Evolutionary conservation across 64 coral and sea anemone genomes (phyloP).

Genomic region (Trachythela sp.): DNA sequence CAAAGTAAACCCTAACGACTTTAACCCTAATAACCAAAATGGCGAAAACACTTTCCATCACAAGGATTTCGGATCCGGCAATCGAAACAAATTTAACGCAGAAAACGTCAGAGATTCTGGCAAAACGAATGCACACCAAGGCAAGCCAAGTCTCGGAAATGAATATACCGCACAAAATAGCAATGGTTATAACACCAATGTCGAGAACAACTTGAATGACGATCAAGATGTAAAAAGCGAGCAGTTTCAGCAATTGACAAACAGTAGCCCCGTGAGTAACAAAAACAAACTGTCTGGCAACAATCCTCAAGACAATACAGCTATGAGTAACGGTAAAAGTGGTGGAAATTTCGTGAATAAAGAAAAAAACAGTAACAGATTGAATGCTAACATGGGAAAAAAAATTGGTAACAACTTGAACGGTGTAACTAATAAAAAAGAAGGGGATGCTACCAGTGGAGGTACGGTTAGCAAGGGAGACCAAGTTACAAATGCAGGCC

Average conservation of each 20-base stretch:
- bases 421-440: not conserved
- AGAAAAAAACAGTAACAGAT: not conserved
- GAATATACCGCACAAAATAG: not conserved
- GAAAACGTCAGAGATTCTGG: not conserved
- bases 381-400: not conserved
- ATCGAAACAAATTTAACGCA: no score
- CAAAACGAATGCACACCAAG: not conserved
- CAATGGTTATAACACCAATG: not conserved
- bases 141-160: not conserved
- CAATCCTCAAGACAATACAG: not conserved
- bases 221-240: not conserved
- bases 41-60: no score
- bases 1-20: not conserved
- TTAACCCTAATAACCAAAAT: not conserved
- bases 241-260: not conserved
- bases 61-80: no score
- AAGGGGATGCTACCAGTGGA: not conserved
- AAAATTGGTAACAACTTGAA: not conserved
- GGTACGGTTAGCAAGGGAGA: not conserved
- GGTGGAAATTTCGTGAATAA: not conserved
- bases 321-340: not conserved
- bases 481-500: not conserved
- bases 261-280: not conserved
- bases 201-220: not conserved
- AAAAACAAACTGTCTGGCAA: not conserved